A percentile compares a stretch with the other conserved stretches of the same genome.
phyloP scores from a whole-genome alignment of 64 coral and sea anemone genomes.

The Exaiptasia diaphana region DNA sequence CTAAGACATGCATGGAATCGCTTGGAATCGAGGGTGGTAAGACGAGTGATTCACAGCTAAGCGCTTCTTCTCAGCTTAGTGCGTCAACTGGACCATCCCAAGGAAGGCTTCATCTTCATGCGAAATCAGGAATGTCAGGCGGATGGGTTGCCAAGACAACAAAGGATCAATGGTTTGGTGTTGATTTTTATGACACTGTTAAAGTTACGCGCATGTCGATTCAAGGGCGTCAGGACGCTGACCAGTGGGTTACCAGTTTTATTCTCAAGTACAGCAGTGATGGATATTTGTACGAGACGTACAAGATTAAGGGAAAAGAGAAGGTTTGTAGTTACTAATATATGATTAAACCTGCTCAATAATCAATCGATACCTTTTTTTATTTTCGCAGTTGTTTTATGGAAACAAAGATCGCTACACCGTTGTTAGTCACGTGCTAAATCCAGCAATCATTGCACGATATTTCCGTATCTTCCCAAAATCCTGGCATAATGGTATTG shows the following conservation, averaged over 20 bases:
- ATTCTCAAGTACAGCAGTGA: not conserved
- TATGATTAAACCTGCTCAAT: not conserved
- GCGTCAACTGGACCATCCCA: not conserved
- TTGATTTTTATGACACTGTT: not conserved
- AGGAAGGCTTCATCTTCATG: constrained; percentile 1
- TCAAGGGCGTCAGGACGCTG: not conserved
- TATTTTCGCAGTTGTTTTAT: not conserved
- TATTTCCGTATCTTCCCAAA: not conserved
- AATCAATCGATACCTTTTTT: not conserved
- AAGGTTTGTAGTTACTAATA: not conserved
- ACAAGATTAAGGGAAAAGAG: not conserved
- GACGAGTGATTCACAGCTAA: not conserved
- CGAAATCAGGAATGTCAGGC: not conserved
- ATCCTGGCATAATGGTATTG: not conserved
- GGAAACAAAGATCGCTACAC: not conserved
- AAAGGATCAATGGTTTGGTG: not conserved
- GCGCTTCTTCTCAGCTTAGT: not conserved
- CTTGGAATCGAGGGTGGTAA: constrained; percentile 7
- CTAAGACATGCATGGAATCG: not conserved
- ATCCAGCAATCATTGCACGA: not conserved
- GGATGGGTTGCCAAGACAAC: constrained; percentile 2
- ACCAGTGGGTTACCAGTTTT: constrained; percentile 21
- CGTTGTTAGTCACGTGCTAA: constrained; percentile 2
- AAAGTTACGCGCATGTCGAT: constrained; percentile 4
- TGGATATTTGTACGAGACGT: not conserved